A percentile compares a stretch with the other conserved stretches of the same genome.
Conservation (phyloP, 2,888 invertebrate species). For the Carabus problematicus region DNA sequence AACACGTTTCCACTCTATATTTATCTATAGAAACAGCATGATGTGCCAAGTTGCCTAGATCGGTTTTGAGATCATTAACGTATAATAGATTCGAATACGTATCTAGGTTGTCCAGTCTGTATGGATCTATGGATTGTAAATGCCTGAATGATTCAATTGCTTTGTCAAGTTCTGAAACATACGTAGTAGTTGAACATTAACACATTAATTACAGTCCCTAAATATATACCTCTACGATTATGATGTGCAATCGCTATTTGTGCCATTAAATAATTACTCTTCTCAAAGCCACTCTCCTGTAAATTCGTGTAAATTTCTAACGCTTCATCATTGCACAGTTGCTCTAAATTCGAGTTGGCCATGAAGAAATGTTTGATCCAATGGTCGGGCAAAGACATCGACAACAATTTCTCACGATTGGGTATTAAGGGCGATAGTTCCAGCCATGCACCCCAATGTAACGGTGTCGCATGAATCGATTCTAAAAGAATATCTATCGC, state of each 20-base stretch:
- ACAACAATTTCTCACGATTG: constrained; percentile 73
- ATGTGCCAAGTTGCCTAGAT: constrained; percentile 92
- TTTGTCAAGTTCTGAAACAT: constrained; percentile 80
- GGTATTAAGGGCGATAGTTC: constrained; percentile 84
- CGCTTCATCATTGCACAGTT: constrained; percentile 90
- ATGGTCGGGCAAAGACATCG: constrained; percentile 77
- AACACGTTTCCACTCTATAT: constrained; percentile 96
- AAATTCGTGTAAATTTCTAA: constrained; percentile 81
- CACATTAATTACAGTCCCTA: constrained; percentile 1
- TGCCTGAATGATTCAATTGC: constrained; percentile 86
- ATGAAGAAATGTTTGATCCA: constrained; percentile 96
- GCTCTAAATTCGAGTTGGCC: constrained; percentile 87
- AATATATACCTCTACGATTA: constrained; percentile 79
- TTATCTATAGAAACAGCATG: constrained; percentile 94
- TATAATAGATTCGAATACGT: constrained; percentile 95
- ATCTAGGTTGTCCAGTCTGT: constrained; percentile 93
- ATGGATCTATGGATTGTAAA: constrained; percentile 88
- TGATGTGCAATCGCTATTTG: constrained; percentile 94
- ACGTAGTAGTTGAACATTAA: constrained; percentile 1
- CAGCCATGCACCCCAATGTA: constrained; percentile 95
- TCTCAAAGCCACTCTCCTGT: constrained; percentile 80
- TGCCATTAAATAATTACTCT: constrained; percentile 87
- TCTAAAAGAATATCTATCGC: constrained; percentile 82
- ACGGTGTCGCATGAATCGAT: constrained; percentile 79
- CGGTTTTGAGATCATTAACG: constrained; percentile 90